Evolutionary conservation across 2,797 vertebrate genomes (phyloP).

Genomic region (Tiaroga cobitis): DNA sequence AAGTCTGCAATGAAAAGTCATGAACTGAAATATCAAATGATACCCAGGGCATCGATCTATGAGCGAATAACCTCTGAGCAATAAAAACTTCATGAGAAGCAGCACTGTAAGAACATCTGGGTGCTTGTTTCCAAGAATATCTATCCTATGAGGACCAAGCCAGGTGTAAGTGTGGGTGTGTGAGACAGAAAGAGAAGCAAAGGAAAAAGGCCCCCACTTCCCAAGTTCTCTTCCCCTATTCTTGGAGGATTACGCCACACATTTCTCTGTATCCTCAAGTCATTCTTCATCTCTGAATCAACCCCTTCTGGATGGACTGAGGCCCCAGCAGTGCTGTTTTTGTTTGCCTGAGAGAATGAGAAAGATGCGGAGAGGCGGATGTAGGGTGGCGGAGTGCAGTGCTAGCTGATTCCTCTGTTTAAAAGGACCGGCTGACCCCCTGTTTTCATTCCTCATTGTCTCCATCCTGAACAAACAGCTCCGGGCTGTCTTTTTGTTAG

Average conservation of each 20-base stretch:
- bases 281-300: constrained; percentile 35
- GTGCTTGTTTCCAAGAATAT: constrained; percentile 27
- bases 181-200: constrained; percentile 29
- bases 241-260: not conserved
- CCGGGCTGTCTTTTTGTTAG: constrained; percentile 71
- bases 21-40: not conserved
- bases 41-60: no score
- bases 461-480: constrained; percentile 77
- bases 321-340: constrained; percentile 47
- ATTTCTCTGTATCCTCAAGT: constrained; percentile 3
- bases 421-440: constrained; percentile 54
- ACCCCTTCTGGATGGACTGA: not conserved
- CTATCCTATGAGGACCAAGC: not conserved
- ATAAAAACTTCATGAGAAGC: not conserved
- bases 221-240: not conserved
- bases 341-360: constrained; percentile 50
- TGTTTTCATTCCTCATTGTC: constrained; percentile 78
- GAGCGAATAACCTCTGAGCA: not conserved
- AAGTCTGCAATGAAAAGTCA: not conserved
- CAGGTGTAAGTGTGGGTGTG: constrained; percentile 1
- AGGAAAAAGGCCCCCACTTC: constrained; percentile 15
- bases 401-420: constrained; percentile 72
- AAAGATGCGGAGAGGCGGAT: constrained; percentile 35
- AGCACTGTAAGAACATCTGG: not conserved
- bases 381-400: constrained; percentile 47